Conservation (phyloP, 2,888 invertebrate species). For the Aphelenchoides bicaudatus region DNA sequence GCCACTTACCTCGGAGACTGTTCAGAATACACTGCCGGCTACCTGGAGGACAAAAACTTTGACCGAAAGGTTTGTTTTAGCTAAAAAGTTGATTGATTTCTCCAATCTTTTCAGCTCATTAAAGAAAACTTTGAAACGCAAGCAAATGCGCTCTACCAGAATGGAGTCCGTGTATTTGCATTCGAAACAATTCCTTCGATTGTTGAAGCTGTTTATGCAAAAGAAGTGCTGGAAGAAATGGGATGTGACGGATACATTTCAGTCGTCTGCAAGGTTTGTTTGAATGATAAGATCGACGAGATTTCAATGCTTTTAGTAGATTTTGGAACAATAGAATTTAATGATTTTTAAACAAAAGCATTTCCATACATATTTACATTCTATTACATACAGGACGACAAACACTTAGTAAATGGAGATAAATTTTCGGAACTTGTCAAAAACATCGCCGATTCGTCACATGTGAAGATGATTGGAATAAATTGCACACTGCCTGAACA, state of each 20-base stretch:
- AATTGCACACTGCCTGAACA: slow-evolving; percentile 77
- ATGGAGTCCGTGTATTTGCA: slow-evolving; percentile 71
- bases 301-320: too few species aligned
- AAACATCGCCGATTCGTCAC: slow-evolving; percentile 39
- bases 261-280: slow-evolving; percentile 74
- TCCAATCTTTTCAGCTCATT: too few species aligned
- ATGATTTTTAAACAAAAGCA: too few species aligned
- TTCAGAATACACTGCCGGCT: slow-evolving; percentile 84
- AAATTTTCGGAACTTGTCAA: slow-evolving; percentile 73
- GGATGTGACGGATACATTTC: slow-evolving; percentile 74
- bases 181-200: slow-evolving; percentile 86
- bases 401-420: slow-evolving; percentile 69
- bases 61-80: too few species aligned
- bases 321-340: too few species aligned
- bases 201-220: slow-evolving; percentile 77
- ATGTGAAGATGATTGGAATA: slow-evolving; percentile 80
- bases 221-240: slow-evolving; percentile 74
- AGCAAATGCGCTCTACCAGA: slow-evolving; percentile 73
- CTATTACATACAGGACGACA: slow-evolving; percentile 2
- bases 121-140: slow-evolving; percentile 74
- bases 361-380: not conserved
- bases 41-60: slow-evolving; percentile 45
- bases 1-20: slow-evolving; percentile 84
- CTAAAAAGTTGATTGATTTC: too few species aligned
- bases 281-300: too few species aligned